Percentiles rank a stretch among this genome's conserved stretches.
phyloP scores from a whole-genome alignment of 2,888 invertebrate species.

The Tetragnatha montana region DNA sequence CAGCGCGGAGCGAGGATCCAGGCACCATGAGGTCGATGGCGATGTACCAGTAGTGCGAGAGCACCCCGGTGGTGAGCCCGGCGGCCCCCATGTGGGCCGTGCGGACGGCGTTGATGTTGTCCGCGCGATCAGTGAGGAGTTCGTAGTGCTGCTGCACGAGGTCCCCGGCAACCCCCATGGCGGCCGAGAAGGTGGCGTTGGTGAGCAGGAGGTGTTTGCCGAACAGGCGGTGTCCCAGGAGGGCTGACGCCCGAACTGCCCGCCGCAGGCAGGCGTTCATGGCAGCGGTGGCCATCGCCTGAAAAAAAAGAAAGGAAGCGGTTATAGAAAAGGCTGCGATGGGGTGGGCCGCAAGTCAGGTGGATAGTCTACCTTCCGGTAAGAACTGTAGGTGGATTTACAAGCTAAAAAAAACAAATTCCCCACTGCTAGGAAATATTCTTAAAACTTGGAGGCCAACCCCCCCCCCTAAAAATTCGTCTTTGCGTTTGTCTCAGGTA shows the following conservation, averaged over 20 bases:
- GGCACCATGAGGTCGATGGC: constrained; percentile 84
- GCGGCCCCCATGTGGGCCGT: constrained; percentile 86
- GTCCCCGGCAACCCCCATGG: constrained; percentile 87
- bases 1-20: constrained; percentile 82
- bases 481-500: no score
- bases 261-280: constrained; percentile 27
- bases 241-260: constrained; percentile 22
- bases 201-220: constrained; percentile 84
- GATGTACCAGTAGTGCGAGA: constrained; percentile 92
- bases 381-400: no score
- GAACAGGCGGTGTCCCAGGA: constrained; percentile 72
- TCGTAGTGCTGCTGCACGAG: constrained; percentile 88
- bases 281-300: constrained; percentile 28
- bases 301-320: no score
- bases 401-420: no score
- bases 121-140: constrained; percentile 73
- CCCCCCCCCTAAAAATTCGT: no score
- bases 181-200: constrained; percentile 86
- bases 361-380: no score
- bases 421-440: no score
- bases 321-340: no score
- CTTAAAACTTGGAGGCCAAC: no score
- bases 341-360: no score
- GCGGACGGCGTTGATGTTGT: constrained; percentile 78
- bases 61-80: constrained; percentile 85